Conservation (phyloP, 2,797 vertebrate genomes). For the Oreochromis mossambicus region DNA sequence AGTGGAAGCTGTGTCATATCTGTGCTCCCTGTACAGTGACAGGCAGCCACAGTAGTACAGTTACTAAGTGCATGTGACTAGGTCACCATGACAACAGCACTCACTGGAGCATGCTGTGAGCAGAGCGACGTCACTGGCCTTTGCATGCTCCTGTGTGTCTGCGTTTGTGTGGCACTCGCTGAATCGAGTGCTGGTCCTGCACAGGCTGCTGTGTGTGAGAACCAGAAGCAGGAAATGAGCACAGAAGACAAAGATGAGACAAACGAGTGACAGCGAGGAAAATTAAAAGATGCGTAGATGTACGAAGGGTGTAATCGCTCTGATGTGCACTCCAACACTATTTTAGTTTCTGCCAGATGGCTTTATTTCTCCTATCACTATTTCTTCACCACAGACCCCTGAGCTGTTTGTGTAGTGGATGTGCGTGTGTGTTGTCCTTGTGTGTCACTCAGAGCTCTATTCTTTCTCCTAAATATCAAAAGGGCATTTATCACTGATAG, state of each 20-base stretch:
- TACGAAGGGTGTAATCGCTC: neutral
- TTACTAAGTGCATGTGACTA: slow-evolving; percentile 56
- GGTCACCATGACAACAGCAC: slow-evolving; percentile 73
- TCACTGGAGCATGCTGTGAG: slow-evolving; percentile 62
- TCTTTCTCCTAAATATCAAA: neutral
- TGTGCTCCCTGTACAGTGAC: slow-evolving; percentile 1
- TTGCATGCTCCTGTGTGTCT: slow-evolving; percentile 1
- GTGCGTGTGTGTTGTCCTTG: neutral
- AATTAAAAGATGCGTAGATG: neutral
- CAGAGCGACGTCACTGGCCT: slow-evolving; percentile 48
- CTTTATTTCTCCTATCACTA: neutral
- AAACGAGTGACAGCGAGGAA: neutral
- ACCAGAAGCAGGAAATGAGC: neutral
- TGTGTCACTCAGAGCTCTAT: neutral
- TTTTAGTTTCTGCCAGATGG: slow-evolving; percentile 13
- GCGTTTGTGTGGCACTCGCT: neutral
- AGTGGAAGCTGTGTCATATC: neutral
- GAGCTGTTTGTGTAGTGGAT: neutral
- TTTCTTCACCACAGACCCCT: neutral
- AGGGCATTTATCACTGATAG: slow-evolving; percentile 2
- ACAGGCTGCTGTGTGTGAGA: neutral
- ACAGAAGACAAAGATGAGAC: neutral
- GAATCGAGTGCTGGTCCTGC: neutral
- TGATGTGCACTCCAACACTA: neutral
- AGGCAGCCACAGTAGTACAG: slow-evolving; percentile 42